phyloP scores from a whole-genome alignment of 2,797 vertebrate genomes.

The Poecilia velifera region DNA sequence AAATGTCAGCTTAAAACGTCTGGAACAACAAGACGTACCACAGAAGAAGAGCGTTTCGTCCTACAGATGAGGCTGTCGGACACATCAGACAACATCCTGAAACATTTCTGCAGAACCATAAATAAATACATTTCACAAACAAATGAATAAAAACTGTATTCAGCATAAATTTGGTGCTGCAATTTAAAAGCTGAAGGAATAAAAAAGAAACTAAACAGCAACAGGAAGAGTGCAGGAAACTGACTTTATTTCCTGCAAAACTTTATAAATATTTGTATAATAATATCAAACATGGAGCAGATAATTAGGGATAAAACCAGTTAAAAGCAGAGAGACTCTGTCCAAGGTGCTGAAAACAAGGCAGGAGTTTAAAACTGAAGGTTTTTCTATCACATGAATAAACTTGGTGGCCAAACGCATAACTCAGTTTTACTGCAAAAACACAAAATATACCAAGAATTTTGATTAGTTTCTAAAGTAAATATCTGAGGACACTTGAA shows the following conservation, averaged over 20 bases:
- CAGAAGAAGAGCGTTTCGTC: neutral
- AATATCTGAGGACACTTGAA: too few species aligned
- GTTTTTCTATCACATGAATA: neutral
- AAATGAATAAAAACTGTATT: neutral
- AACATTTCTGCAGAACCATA: neutral
- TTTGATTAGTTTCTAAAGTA: too few species aligned
- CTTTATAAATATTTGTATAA: neutral
- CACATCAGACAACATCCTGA: neutral
- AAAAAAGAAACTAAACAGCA: neutral
- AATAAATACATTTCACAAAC: neutral
- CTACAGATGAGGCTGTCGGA: neutral
- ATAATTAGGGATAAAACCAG: neutral
- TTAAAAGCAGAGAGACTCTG: slow-evolving; percentile 11
- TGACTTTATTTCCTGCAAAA: neutral
- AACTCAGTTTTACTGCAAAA: neutral
- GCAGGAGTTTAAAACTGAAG: neutral
- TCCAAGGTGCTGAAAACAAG: slow-evolving; percentile 60
- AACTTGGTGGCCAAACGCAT: neutral
- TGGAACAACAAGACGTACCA: neutral
- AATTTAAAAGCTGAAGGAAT: neutral
- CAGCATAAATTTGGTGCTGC: neutral
- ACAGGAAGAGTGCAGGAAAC: neutral
- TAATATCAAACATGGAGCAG: too few species aligned
- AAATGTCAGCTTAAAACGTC: neutral
- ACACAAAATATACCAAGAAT: neutral